phyloP scores from a whole-genome alignment of 2,113 vertebrate genomes.

The Eurystomus gularis region DNA sequence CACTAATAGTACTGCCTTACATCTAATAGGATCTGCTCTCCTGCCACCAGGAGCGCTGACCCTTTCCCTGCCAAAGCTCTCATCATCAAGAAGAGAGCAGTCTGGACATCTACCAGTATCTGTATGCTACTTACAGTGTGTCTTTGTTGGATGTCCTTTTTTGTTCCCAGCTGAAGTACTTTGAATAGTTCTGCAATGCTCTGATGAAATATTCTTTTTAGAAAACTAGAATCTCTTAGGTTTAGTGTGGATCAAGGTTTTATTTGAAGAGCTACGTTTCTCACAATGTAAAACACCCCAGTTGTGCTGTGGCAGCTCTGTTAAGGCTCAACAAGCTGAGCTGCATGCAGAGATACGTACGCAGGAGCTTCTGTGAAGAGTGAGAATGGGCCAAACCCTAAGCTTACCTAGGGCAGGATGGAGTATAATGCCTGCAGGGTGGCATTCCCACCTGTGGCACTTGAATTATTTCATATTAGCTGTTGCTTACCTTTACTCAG shows the following conservation, averaged over 20 bases:
- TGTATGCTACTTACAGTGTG: background rate
- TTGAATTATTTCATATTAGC: background rate
- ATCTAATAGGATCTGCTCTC: background rate
- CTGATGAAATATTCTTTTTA: background rate
- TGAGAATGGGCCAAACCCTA: too few species aligned
- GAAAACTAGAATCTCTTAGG: background rate
- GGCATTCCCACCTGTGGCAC: background rate
- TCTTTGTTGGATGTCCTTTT: background rate
- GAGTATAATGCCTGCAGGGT: background rate
- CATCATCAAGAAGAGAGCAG: background rate
- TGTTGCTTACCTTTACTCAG: background rate
- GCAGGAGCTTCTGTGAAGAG: background rate
- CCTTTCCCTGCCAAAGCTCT: background rate
- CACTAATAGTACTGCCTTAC: background rate
- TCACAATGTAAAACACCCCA: background rate
- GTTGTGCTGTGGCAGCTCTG: background rate
- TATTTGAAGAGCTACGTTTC: background rate
- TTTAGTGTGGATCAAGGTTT: background rate
- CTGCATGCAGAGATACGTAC: accelerated
- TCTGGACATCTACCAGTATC: background rate
- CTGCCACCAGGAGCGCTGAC: background rate
- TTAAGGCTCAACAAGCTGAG: background rate
- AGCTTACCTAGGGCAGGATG: background rate
- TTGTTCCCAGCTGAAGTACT: background rate
- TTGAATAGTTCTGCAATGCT: background rate